These are phyloP conservation scores for Catamblyrhynchus diadema DNA, from an alignment of 2,797 vertebrate genomes.

Conservation along the genomic window DNA sequence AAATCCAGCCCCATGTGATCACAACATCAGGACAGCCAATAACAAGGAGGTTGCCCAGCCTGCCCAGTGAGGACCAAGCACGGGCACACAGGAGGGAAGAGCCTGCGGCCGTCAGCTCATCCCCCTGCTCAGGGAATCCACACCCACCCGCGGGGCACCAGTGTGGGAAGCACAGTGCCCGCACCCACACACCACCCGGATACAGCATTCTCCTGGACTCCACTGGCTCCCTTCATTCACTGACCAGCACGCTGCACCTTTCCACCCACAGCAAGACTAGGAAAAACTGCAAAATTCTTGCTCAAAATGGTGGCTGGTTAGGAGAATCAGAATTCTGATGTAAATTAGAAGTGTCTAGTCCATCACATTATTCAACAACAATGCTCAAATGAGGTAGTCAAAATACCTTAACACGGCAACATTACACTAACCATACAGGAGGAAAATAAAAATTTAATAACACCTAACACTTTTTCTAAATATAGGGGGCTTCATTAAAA, in stretches of 20 bases:
- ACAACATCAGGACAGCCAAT: rapidly evolving
- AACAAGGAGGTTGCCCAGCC: rapidly evolving
- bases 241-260: background rate
- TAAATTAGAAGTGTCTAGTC: background rate
- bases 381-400: background rate
- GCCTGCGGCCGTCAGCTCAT: background rate
- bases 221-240: background rate
- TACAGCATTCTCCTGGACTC: background rate
- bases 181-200: background rate
- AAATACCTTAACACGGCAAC: conserved; percentile 17
- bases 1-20: rapidly evolving
- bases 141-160: rapidly evolving
- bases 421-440: background rate
- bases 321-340: background rate
- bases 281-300: background rate
- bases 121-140: background rate
- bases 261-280: background rate
- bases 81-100: background rate
- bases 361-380: background rate
- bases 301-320: background rate
- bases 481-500: conserved; percentile 13
- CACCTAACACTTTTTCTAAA: background rate
- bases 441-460: background rate
- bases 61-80: background rate
- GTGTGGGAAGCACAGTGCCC: background rate